A percentile compares a stretch with the other conserved stretches of the same genome.
Evolutionary conservation across 2,888 invertebrate genomes (phyloP).

Genomic region (Phymatocera aterrima): DNA sequence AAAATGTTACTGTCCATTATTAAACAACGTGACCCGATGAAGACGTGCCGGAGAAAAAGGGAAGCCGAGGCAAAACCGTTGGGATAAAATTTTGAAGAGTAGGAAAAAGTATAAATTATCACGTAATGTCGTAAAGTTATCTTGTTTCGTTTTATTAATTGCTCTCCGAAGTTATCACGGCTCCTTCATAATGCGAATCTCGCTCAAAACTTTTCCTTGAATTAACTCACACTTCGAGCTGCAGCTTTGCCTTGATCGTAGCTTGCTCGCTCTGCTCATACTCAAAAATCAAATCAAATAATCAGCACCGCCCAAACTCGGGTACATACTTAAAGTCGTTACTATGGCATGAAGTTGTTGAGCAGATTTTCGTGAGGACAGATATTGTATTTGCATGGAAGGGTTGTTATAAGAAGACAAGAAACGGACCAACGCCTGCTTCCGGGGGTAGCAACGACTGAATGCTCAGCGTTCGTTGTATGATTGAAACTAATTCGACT

Average conservation of each 20-base stretch:
- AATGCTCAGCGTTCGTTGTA: not conserved
- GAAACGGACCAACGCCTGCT: not conserved
- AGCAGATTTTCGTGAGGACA: not conserved
- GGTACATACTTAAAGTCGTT: not conserved
- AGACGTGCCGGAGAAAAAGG: not conserved
- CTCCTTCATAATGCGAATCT: constrained; percentile 17
- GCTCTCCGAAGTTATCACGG: not conserved
- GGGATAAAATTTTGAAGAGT: not conserved
- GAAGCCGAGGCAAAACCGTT: not conserved
- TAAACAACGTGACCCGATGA: not conserved
- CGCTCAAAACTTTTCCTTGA: constrained; percentile 9
- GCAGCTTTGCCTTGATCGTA: not conserved
- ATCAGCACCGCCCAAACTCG: not conserved
- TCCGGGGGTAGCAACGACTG: not conserved
- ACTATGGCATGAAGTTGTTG: not conserved
- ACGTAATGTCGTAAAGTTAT: constrained; percentile 1
- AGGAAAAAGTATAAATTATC: constrained; percentile 16
- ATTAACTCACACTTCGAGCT: constrained; percentile 11
- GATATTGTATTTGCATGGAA: not conserved
- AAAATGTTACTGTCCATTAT: constrained; percentile 19
- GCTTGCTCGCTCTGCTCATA: not conserved
- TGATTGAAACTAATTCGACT: not conserved
- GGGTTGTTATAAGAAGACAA: not conserved
- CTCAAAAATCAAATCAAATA: constrained; percentile 11
- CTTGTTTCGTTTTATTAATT: constrained; percentile 17